A percentile compares a stretch with the other conserved stretches of the same genome.
These are phyloP conservation scores for Drosophila guanche DNA, from an alignment of 1,140 invertebrate species.

Conservation along the genomic window DNA sequence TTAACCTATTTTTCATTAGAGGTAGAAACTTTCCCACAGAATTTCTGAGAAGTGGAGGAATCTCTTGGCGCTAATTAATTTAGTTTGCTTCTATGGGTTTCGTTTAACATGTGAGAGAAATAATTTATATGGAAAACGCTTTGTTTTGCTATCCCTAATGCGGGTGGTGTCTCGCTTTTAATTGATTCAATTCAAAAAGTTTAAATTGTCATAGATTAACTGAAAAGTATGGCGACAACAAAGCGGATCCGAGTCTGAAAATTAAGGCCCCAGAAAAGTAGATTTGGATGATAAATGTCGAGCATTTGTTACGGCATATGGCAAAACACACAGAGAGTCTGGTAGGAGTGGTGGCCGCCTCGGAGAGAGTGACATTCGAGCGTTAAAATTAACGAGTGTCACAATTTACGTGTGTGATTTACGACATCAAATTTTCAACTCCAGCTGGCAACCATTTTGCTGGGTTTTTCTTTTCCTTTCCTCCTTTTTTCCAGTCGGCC, in stretches of 20 bases:
- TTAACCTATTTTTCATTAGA: constrained; percentile 38
- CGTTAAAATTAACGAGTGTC: constrained; percentile 59
- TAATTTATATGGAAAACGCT: neutral
- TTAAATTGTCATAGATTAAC: constrained; percentile 39
- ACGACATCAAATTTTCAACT: constrained; percentile 61
- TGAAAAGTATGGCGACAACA: constrained; percentile 1
- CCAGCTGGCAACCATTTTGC: constrained; percentile 50
- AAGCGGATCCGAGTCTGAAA: neutral
- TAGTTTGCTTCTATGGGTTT: constrained; percentile 21
- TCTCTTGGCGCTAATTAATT: constrained; percentile 52
- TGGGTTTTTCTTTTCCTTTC: constrained; percentile 7
- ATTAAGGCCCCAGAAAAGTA: neutral
- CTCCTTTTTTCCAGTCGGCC: neutral
- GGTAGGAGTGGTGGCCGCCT: neutral
- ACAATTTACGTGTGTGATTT: constrained; percentile 64
- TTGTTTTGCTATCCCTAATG: neutral
- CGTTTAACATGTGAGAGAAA: neutral
- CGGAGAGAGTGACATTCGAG: constrained; percentile 32
- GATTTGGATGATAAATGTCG: constrained; percentile 37
- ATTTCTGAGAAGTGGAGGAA: constrained; percentile 20
- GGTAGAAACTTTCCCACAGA: constrained; percentile 26
- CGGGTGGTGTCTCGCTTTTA: constrained; percentile 3
- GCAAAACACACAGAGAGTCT: constrained; percentile 18
- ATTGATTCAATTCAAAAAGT: constrained; percentile 38
- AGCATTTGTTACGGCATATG: constrained; percentile 20